phyloP scores from a whole-genome alignment of 2,888 invertebrate species.

The Apotomis turbidana region DNA sequence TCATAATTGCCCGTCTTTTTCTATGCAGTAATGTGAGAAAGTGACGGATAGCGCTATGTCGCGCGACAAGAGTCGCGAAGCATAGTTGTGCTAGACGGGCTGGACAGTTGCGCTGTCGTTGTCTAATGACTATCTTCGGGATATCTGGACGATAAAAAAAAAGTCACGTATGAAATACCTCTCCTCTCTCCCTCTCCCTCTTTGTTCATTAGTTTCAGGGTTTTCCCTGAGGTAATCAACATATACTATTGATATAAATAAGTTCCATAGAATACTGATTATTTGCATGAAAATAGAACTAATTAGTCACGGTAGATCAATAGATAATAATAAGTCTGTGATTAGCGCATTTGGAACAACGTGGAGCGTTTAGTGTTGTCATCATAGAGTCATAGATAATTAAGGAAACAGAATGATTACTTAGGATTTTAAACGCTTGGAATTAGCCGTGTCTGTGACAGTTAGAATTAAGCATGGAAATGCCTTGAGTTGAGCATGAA shows the following conservation, averaged over 20 bases:
- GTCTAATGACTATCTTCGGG: no score
- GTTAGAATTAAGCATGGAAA: no score
- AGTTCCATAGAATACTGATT: slow-evolving; percentile 4
- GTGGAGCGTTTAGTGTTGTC: slow-evolving; percentile 1
- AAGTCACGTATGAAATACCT: no score
- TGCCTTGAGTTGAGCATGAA: no score
- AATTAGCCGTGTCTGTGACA: neutral
- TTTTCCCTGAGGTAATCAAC: slow-evolving; percentile 19
- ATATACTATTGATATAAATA: slow-evolving; percentile 13
- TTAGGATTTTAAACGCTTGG: neutral
- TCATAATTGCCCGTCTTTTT: no score
- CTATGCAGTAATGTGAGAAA: no score
- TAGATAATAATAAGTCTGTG: slow-evolving; percentile 5
- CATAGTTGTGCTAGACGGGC: no score
- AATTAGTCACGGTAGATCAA: slow-evolving; percentile 20
- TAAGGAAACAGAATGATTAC: slow-evolving; percentile 5
- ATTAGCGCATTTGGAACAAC: neutral
- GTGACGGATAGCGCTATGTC: no score
- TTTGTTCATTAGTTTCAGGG: neutral
- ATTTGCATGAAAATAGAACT: slow-evolving; percentile 25
- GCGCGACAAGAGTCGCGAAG: no score
- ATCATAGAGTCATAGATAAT: neutral
- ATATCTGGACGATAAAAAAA: no score
- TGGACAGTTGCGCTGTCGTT: no score
- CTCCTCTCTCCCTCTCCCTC: no score